A percentile compares a stretch with the other conserved stretches of the same genome.
phyloP scores from a whole-genome alignment of 1,140 invertebrate species.

The Trichonephila clavipes region DNA sequence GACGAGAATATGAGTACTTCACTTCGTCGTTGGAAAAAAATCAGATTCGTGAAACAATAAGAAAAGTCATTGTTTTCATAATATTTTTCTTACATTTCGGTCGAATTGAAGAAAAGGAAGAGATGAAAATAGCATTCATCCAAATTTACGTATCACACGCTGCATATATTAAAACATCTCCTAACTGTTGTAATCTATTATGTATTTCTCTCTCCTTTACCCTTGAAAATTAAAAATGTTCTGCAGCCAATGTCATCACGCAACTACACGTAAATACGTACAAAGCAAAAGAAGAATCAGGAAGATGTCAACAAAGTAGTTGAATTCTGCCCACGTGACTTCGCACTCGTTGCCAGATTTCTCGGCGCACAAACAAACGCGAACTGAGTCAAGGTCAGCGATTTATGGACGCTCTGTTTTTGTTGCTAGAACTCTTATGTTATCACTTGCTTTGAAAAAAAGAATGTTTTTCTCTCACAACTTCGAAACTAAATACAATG shows the following conservation, averaged over 20 bases:
- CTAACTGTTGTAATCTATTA: conserved; percentile 32
- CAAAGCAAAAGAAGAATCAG: conserved; percentile 36
- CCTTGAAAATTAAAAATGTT: conserved; percentile 60
- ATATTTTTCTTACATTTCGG: not conserved
- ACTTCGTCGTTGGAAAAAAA: not conserved
- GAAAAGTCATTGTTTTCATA: not conserved
- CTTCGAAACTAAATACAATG: conserved; percentile 33
- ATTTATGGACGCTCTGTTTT: conserved; percentile 55
- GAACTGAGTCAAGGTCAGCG: conserved; percentile 73
- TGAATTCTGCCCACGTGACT: conserved; percentile 70
- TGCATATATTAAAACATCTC: not conserved
- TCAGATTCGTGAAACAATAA: not conserved
- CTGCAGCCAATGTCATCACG: conserved; percentile 25
- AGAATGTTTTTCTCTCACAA: conserved; percentile 18
- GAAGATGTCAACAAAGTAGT: conserved; percentile 75
- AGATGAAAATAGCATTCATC: not conserved
- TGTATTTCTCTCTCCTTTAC: conserved; percentile 36
- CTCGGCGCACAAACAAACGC: conserved; percentile 66
- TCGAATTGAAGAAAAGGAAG: not conserved
- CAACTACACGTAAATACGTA: conserved; percentile 40
- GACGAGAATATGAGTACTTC: not conserved
- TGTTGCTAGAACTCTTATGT: conserved; percentile 33
- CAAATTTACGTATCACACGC: not conserved
- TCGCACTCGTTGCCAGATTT: conserved; percentile 63
- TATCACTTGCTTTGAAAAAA: not conserved